Evolutionary conservation across 2,113 vertebrate species (phyloP), one percentile per base, ranked within the genome.

Genomic region (Myotis davidii): DNA sequence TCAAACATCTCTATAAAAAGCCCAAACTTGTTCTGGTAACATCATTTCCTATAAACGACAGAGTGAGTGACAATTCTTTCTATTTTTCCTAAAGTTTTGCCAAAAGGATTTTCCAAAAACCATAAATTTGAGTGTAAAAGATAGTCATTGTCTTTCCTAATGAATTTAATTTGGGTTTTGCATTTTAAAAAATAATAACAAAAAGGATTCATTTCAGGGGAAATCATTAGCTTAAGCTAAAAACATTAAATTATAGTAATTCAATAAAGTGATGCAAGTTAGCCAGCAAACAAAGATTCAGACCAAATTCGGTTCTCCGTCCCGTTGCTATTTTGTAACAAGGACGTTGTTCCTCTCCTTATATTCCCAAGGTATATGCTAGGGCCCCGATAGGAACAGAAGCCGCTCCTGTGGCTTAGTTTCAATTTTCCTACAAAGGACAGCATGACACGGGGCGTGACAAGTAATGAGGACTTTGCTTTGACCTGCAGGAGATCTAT

Each of bases 211-310:
- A 88, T 96, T 96, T 96, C 50, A 78, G 88, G 83, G 83, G 74
- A 86, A 94, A 88, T 84, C 34, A 1, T 95, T 95, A 73, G 37
- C 85, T 95, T 67, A 91, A 94, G 94, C 29, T 14, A 83, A 50
- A 70, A 94, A 96, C 96, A 97, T 95, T 97, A 91, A 96, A 96
- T 97, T 96, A 96, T 5, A 94, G 85, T 96, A 97, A 97, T 97
- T 96, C 96, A 95, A 91, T 98, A 95, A 97, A 94, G 95, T 50
- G 56, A 96, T 56, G 85, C 92, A 94, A 91, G 85, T 74, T 70
- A 85, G 76, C 90, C 96, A 97, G 67, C 81, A 86, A 86, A 91
- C 59, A 85, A 94, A 92, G 64, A 94, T 39, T 45, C 73, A 92
- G 90, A 92, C 67, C 74, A 91, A 94, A 90, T 72, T 90, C 1